Base-by-base conservation (phyloP, 2,113 vertebrate species). In the Corvus moneduloides region DNA sequence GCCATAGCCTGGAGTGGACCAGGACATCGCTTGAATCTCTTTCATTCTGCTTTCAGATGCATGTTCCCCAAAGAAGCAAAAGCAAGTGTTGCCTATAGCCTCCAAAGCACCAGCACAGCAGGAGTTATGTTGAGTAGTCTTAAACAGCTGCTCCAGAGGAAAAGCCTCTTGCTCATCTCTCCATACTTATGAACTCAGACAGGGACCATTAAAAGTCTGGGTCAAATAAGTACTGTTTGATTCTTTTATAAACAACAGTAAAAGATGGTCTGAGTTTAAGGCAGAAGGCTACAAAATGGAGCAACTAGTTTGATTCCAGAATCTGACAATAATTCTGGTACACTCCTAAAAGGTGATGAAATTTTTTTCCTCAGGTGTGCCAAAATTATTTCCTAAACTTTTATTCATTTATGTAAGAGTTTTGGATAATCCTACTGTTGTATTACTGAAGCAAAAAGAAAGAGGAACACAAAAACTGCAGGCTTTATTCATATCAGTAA, bases 191-290 rank as follows among this genome's bases (percentile, higher is more conserved):
- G 55, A 95, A 89, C 69, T 76, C 81, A 56, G 56, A 56, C 66
- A 94, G 28, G 9, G 59, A 19, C 59, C 55, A 87, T 73, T 63
- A 76, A 71, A 89, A 73, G 48, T 71, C 78, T 88, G 72, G 72
- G 87, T 92, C 85, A 90, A 92, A 96, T 51, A 88, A 96, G 91
- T 71, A 82, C 71, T 67, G 51, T 66, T 93, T 67, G 55, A 85
- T 83, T 93, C 7, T 82, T 87, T 87, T 87, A 80, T 54, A 95
- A 96, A 95, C 51, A 90, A 43, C 22, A 66, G 46, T 71, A 76
- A 84, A 94, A 44, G n/a, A 82, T 71, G 33, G 41, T 22, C 72
- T 69, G 49, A 64, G 37, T 56, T 90, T 83, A 87, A 92, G 52
- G 39, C 68, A 88, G 37, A 6, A 24, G 35, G 77, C 35, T 68